Percentiles rank a stretch among this genome's conserved stretches.
Conservation (phyloP, 1,140 invertebrate genomes). For the Brachionus koreanus region DNA sequence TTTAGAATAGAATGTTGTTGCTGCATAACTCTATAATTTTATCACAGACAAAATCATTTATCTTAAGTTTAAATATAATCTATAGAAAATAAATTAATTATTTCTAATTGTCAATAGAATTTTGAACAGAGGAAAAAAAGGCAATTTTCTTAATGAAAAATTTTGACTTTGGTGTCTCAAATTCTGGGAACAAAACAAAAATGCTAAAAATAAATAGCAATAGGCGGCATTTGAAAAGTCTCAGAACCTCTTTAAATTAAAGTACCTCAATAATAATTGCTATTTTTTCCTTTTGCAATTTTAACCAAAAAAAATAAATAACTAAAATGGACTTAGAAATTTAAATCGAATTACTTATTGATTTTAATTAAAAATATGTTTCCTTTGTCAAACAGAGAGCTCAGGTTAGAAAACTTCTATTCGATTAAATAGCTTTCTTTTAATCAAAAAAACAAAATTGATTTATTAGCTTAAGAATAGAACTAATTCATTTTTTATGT, state of each 20-base stretch:
- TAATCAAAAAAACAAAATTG: background rate
- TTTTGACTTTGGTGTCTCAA: background rate
- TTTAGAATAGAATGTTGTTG: conserved; percentile 1
- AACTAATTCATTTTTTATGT: background rate
- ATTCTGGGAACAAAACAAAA: background rate
- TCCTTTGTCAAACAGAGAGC: background rate
- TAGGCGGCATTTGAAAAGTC: background rate
- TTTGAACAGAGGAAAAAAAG: background rate
- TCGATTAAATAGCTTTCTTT: background rate
- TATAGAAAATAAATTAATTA: background rate
- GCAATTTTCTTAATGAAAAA: background rate
- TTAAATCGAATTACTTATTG: background rate
- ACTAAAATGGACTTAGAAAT: background rate
- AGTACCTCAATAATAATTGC: background rate
- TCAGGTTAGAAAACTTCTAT: background rate
- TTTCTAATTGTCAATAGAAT: background rate
- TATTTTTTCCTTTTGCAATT: background rate
- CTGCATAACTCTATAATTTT: background rate
- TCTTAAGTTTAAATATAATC: background rate
- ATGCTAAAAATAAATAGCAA: background rate
- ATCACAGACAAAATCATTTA: background rate
- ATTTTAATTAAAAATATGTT: background rate
- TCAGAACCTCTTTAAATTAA: background rate
- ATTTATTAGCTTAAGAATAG: background rate
- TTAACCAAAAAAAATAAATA: too few species aligned